Percentiles rank a stretch among this genome's conserved stretches.
These are phyloP conservation scores for Melanotaenia nigrans DNA, from an alignment of 2,797 vertebrate genomes.

Conservation along the genomic window DNA sequence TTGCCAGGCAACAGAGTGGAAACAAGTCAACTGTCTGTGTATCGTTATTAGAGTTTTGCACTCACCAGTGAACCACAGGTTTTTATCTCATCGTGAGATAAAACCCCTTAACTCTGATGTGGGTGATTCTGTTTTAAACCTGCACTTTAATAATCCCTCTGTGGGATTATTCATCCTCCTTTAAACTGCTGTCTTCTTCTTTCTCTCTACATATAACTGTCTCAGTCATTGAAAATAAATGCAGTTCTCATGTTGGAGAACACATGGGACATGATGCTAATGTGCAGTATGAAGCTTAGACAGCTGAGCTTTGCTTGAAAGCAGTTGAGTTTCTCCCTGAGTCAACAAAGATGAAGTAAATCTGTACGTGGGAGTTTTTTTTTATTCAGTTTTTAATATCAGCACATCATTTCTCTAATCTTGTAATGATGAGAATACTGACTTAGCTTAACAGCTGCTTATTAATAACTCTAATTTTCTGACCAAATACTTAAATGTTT, in stretches of 20 bases:
- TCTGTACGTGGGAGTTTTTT: slow-evolving; percentile 28
- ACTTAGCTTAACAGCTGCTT: background rate
- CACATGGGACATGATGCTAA: slow-evolving; percentile 54
- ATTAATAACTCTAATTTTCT: too few relatives aligned
- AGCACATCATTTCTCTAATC: background rate
- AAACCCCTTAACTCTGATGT: slow-evolving; percentile 12
- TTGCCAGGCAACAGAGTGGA: slow-evolving; percentile 73
- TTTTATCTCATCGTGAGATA: slow-evolving; percentile 12
- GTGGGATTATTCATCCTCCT: slow-evolving; percentile 51
- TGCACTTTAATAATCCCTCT: slow-evolving; percentile 37
- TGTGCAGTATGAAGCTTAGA: slow-evolving; percentile 60
- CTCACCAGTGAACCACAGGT: background rate
- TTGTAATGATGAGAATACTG: slow-evolving; percentile 1
- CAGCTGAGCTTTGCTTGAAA: slow-evolving; percentile 28
- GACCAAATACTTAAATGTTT: too few relatives aligned
- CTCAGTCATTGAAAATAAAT: slow-evolving; percentile 17
- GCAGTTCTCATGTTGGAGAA: slow-evolving; percentile 14
- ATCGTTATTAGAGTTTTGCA: background rate
- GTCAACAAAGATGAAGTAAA: slow-evolving; percentile 37
- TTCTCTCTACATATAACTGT: slow-evolving; percentile 3
- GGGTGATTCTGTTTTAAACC: slow-evolving; percentile 23
- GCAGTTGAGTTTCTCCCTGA: slow-evolving; percentile 17
- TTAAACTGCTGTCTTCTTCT: slow-evolving; percentile 17
- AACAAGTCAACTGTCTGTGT: slow-evolving; percentile 33
- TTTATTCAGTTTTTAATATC: slow-evolving; percentile 8